These are phyloP conservation scores for Nettapus auritus DNA, from an alignment of 2,113 vertebrate species.

Conservation along the genomic window DNA sequence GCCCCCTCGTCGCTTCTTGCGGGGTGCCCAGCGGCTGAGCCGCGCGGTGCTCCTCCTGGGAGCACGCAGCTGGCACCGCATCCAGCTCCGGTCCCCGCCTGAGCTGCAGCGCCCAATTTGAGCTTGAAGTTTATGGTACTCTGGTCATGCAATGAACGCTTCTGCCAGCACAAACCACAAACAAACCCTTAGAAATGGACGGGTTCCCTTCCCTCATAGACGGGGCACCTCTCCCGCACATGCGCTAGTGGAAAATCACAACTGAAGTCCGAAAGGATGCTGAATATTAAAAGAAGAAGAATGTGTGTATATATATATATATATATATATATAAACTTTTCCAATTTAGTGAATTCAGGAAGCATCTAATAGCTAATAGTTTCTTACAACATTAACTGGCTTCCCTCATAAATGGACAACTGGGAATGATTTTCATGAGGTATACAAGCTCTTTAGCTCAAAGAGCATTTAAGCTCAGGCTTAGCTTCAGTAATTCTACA, in stretches of 20 bases:
- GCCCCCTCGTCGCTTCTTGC: neutral
- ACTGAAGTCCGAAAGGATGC: neutral
- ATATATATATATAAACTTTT: neutral
- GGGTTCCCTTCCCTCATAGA: neutral
- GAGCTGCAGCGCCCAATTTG: neutral
- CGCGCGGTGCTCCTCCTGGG: no score
- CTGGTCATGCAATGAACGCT: neutral
- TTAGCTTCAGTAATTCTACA: neutral
- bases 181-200: neutral
- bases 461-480: neutral
- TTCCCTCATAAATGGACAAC: neutral
- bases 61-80: neutral
- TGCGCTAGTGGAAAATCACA: neutral
- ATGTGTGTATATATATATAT: neutral
- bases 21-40: neutral
- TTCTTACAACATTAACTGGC: neutral
- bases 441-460: neutral
- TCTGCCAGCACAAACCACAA: neutral
- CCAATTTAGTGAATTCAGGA: neutral
- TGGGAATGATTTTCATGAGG: neutral
- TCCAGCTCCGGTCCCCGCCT: fast-evolving
- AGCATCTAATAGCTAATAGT: neutral
- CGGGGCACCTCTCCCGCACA: neutral
- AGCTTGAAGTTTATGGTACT: neutral
- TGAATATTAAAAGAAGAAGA: neutral